Conservation (phyloP, 2,888 invertebrate species). For the Athripsodes cinereus region DNA sequence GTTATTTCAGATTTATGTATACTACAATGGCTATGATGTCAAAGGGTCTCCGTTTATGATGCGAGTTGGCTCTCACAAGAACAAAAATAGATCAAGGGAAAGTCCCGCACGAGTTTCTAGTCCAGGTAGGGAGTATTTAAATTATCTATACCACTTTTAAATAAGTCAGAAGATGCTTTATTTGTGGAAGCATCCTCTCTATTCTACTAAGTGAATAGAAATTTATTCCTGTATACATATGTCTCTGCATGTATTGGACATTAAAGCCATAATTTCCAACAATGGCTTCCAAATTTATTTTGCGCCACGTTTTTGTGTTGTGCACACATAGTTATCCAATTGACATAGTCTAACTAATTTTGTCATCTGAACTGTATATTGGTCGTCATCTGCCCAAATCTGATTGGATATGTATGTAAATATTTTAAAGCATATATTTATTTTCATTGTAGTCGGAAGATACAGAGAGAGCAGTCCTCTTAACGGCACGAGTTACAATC, state of each 20-base stretch:
- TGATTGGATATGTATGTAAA: not conserved
- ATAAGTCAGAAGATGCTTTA: too few relatives aligned
- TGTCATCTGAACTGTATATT: too few relatives aligned
- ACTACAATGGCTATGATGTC: constrained; percentile 86
- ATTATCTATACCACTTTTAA: too few relatives aligned
- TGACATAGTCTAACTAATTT: not conserved
- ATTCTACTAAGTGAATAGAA: too few relatives aligned
- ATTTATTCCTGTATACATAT: too few relatives aligned
- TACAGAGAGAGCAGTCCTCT: constrained; percentile 46
- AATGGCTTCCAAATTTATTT: too few relatives aligned
- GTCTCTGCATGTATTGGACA: too few relatives aligned
- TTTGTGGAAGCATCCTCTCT: too few relatives aligned
- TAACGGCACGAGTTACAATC: constrained; percentile 33
- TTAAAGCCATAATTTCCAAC: too few relatives aligned
- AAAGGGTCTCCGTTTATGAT: constrained; percentile 83
- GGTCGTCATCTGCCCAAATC: too few relatives aligned
- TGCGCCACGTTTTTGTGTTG: too few relatives aligned
- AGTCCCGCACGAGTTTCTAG: constrained; percentile 52
- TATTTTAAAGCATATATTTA: not conserved
- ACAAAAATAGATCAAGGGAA: constrained; percentile 49
- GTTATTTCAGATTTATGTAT: constrained; percentile 66
- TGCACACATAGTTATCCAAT: not conserved
- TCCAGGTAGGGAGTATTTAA: constrained; percentile 47
- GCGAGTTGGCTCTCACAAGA: constrained; percentile 70
- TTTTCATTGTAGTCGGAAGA: constrained; percentile 37